phyloP scores from a whole-genome alignment of 1,140 invertebrate species.

The Adelges cooleyi region DNA sequence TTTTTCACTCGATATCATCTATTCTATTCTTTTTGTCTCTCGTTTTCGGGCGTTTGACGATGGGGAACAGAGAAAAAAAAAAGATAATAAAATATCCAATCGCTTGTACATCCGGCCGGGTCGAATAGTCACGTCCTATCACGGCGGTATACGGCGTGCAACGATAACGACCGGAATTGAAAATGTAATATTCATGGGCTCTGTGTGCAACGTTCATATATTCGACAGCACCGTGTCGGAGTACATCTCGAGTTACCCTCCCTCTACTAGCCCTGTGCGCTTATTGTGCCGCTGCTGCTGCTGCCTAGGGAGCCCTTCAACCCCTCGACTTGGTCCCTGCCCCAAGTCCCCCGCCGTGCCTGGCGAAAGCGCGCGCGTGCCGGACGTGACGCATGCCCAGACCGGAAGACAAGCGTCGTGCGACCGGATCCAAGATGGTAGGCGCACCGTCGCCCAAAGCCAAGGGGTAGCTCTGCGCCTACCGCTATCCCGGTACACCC shows the following conservation, averaged over 20 bases:
- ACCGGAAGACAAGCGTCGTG: slow-evolving; percentile 14
- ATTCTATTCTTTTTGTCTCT: too few species aligned
- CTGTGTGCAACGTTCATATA: background rate
- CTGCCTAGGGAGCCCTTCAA: background rate
- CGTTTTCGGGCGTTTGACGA: too few species aligned
- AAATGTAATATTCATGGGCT: slow-evolving; percentile 18
- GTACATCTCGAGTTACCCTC: slow-evolving; percentile 10
- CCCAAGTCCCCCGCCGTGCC: too few species aligned
- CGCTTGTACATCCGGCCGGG: too few species aligned
- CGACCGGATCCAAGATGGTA: slow-evolving; percentile 25
- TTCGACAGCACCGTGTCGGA: background rate
- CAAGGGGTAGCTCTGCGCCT: too few species aligned
- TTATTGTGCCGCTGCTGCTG: background rate
- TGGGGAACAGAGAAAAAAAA: too few species aligned
- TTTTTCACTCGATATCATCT: too few species aligned
- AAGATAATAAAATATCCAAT: too few species aligned
- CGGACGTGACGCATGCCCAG: background rate
- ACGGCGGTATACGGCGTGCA: background rate
- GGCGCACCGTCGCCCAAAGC: background rate
- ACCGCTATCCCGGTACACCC: too few species aligned
- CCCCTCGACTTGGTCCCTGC: background rate
- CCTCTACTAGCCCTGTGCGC: background rate
- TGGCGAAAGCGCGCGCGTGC: background rate
- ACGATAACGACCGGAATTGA: slow-evolving; percentile 2
- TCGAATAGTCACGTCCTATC: background rate